Evolutionary conservation across 2,888 invertebrate genomes (phyloP).

Genomic region (Diarsia mendica): DNA sequence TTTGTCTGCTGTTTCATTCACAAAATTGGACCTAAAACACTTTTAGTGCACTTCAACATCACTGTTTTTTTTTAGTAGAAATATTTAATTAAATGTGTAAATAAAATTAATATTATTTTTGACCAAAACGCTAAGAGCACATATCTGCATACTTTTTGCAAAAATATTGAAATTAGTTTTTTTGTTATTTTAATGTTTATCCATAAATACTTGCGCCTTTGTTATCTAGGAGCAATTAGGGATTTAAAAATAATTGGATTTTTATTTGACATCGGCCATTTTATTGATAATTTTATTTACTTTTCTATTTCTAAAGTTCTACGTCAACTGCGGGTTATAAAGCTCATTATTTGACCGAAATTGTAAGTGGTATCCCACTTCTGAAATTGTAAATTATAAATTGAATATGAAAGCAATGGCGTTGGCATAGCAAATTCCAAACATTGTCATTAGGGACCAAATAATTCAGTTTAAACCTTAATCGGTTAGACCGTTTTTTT

Average conservation of each 20-base stretch:
- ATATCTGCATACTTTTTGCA: slow-evolving; percentile 17
- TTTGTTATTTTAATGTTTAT: neutral
- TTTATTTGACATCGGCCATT: neutral
- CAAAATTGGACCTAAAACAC: slow-evolving; percentile 13
- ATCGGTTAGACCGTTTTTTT: too few species aligned
- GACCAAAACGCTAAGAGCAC: slow-evolving; percentile 9
- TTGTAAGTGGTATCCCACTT: neutral
- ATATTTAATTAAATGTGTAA: slow-evolving; percentile 21
- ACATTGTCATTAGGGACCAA: neutral
- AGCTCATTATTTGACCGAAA: neutral
- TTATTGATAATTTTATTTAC: slow-evolving; percentile 4
- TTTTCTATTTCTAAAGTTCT: slow-evolving; percentile 4
- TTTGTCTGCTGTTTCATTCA: slow-evolving; percentile 9
- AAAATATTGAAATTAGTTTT: neutral
- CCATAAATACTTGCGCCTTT: too few species aligned
- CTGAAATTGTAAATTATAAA: neutral
- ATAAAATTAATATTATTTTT: slow-evolving; percentile 17
- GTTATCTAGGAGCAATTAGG: neutral
- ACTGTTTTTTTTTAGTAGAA: slow-evolving; percentile 16
- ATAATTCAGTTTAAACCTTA: too few species aligned
- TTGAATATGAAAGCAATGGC: neutral
- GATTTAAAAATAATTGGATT: neutral
- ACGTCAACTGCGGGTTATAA: neutral
- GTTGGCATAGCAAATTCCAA: neutral
- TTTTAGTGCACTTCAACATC: slow-evolving; percentile 13